Evolutionary conservation across 2,888 invertebrate species (phyloP).

Genomic region (Dermolepida albohirtum): DNA sequence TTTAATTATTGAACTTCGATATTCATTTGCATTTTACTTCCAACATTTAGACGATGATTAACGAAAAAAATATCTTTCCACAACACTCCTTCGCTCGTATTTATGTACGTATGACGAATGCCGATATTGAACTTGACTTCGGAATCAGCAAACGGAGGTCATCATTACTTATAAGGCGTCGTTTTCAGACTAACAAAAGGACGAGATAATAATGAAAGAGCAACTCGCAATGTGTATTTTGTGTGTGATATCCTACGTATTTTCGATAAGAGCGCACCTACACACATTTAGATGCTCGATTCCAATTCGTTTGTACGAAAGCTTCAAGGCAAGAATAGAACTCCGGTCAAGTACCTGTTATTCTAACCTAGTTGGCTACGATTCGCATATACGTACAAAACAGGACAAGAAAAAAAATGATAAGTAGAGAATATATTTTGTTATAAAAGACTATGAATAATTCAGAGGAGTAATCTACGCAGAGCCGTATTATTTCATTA

Average conservation of each 20-base stretch:
- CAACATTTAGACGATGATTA: too few species aligned
- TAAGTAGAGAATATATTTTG: slow-evolving; percentile 1
- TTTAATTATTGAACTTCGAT: too few species aligned
- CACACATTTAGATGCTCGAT: slow-evolving; percentile 1
- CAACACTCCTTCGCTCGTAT: not conserved
- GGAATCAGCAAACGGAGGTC: slow-evolving; percentile 15
- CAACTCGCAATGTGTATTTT: slow-evolving; percentile 2
- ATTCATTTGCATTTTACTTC: too few species aligned
- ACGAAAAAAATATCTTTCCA: not conserved
- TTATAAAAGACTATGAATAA: slow-evolving; percentile 1
- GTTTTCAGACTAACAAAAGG: slow-evolving; percentile 5
- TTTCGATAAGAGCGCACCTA: slow-evolving; percentile 28
- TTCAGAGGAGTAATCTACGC: not conserved
- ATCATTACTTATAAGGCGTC: slow-evolving; percentile 26
- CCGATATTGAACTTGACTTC: slow-evolving; percentile 22
- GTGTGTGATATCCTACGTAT: slow-evolving; percentile 21
- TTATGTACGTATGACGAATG: slow-evolving; percentile 1
- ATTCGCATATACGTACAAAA: not conserved
- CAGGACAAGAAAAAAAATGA: not conserved
- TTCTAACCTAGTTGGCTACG: slow-evolving; percentile 24
- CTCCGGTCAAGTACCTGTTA: slow-evolving; percentile 31
- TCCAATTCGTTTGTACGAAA: not conserved
- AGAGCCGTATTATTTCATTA: too few species aligned
- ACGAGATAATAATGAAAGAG: slow-evolving; percentile 21
- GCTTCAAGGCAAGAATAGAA: slow-evolving; percentile 9